Evolutionary conservation across 2,113 vertebrate genomes (phyloP).

Genomic region (Embiotoca jacksoni): DNA sequence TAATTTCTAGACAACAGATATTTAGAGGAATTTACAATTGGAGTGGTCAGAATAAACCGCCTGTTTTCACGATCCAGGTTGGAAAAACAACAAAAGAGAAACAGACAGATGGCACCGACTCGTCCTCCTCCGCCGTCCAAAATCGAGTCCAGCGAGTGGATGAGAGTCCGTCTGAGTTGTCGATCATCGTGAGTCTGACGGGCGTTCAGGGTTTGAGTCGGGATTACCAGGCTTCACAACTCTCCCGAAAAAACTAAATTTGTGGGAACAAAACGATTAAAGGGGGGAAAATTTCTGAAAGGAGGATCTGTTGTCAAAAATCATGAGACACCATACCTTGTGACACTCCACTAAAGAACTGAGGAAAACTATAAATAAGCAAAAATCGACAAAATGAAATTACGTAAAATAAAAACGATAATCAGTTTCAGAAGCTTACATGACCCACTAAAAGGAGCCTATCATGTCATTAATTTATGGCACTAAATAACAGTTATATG

Average conservation of each 20-base stretch:
- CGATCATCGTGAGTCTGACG: neutral
- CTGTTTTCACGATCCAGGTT: neutral
- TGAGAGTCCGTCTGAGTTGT: constrained; percentile 1
- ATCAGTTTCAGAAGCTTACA: constrained; percentile 54
- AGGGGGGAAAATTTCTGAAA: neutral
- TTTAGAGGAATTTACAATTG: constrained; percentile 50
- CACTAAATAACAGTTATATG: constrained; percentile 64
- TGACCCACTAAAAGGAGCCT: constrained; percentile 52
- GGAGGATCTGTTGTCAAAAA: constrained; percentile 33
- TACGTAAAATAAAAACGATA: constrained; percentile 44
- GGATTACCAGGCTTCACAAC: neutral
- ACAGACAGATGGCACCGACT: constrained; percentile 43
- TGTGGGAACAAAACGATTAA: neutral
- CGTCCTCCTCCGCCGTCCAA: constrained; percentile 34
- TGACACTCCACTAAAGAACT: constrained; percentile 40
- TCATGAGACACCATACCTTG: constrained; percentile 13
- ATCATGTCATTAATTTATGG: constrained; percentile 59
- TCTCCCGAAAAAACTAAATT: neutral
- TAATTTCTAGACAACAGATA: constrained; percentile 63
- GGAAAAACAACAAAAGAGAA: neutral
- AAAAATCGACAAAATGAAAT: constrained; percentile 56
- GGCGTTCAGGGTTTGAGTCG: too few species aligned
- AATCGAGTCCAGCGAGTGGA: constrained; percentile 13
- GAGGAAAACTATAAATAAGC: constrained; percentile 65
- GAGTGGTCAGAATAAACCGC: constrained; percentile 17